Base-by-base conservation (phyloP, 2,888 invertebrate species). In the Patella pellucida region DNA sequence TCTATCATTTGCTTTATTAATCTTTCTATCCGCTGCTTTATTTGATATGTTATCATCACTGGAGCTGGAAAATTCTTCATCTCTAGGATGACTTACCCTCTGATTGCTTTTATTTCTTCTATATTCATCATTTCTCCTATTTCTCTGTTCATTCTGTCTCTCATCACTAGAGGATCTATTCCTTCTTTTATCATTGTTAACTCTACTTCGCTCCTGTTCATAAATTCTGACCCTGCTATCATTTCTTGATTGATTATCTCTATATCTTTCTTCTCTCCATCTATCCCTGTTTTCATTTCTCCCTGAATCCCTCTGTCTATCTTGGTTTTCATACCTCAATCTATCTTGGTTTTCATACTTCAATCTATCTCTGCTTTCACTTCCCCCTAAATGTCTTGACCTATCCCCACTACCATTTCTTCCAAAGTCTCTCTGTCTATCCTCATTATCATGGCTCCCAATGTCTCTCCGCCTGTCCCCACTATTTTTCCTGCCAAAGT, bases 401-500 rank as follows among this genome's bases (percentile, higher is more conserved):
- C 51, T 23, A 27, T 51, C 52, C 27, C 56, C 70, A 56, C 76
- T 72, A 27, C 67, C 52, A 56, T 76, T 56, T 70, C 71, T 78
- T 27, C 70, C 71, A 67, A 72, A 50, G 12, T 72, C 76, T 71
- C 75, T 74, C 7, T 54, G 54, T 56, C 23, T 15, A 16, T 68
- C 41, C 2, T 54, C 52, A 68, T 73, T 41, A 68, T 31, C n/a
- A 14, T 69, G 56, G 12, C n/a, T 73, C 52, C 52, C 19, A 56
- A 54, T 52, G 52, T 71, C 54, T 62, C 31, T 72, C 70, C 41
- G 11, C n/a, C 23, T 9, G 19, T 51, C 68, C 71, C 50, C 41
- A 52, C 52, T 69, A 69, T 52, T 62, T 50, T 19, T 69, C 69
- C 74, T 72, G 62, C 31, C 67, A 68, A 14, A 69, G 50, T 51